Evolutionary conservation across 2,888 invertebrate genomes (phyloP).

Genomic region (Spilarctia lutea): DNA sequence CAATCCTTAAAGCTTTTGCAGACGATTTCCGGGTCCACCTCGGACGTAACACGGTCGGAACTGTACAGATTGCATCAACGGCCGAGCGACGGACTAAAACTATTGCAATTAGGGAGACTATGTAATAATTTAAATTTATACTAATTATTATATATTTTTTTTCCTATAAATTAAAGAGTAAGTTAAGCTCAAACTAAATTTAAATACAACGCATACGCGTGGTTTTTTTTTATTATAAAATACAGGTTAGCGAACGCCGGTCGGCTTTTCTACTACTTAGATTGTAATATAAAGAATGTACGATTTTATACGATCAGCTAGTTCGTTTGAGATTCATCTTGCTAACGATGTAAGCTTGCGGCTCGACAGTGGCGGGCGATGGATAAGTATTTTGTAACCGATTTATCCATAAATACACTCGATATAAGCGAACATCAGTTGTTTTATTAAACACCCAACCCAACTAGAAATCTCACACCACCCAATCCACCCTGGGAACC

Average conservation of each 20-base stretch:
- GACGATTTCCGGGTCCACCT: constrained; percentile 43
- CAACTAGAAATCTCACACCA: not conserved
- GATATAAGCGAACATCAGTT: constrained; percentile 81
- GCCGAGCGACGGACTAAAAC: constrained; percentile 48
- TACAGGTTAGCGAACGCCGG: constrained; percentile 70
- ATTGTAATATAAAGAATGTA: constrained; percentile 77
- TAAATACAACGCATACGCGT: constrained; percentile 46
- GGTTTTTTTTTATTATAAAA: constrained; percentile 62
- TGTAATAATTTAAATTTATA: constrained; percentile 85
- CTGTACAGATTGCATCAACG: constrained; percentile 62
- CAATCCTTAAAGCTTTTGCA: constrained; percentile 70
- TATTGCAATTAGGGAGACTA: constrained; percentile 76
- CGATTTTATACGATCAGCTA: constrained; percentile 74
- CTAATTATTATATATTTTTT: constrained; percentile 81
- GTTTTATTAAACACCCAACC: constrained; percentile 68
- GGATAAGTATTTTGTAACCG: constrained; percentile 85
- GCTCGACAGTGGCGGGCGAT: constrained; percentile 64
- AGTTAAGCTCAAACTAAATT: constrained; percentile 84
- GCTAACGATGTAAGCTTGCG: constrained; percentile 69
- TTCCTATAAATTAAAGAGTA: constrained; percentile 83
- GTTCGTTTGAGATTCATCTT: constrained; percentile 69
- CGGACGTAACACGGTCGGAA: constrained; percentile 22
- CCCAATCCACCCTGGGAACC: too few relatives aligned
- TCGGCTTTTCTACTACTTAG: constrained; percentile 82
- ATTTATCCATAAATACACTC: constrained; percentile 86